Evolutionary conservation across 2,113 vertebrate genomes (phyloP), one percentile per base, ranked within the genome.

Genomic region (Alces alces): DNA sequence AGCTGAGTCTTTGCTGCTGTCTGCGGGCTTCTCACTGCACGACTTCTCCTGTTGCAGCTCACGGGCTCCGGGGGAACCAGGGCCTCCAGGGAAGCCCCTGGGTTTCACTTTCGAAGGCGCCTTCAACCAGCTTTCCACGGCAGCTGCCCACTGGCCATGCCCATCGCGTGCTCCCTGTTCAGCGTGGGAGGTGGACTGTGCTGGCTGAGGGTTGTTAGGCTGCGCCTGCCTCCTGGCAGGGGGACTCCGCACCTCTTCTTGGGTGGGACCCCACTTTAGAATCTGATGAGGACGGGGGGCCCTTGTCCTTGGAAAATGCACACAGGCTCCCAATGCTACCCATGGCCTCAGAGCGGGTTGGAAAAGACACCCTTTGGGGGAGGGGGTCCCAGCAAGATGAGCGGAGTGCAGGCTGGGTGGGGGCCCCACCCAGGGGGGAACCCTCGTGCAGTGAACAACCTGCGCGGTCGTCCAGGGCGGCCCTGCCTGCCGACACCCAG

Each of bases 91-190:
- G 58, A 61, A 61, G 58, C 58, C 58, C 28, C 58, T 30, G 17
- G 13, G 58, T 80, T 45, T 39, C 19, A 43, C 54, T 54, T 52
- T 47, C 47, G 7, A n/a, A 54, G 60, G 36, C 14, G 5, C 7
- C 86, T 58, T 30, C 30, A 8, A 6, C 21, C 14, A 14, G 36
- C 4, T 19, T 19, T 15, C 30, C 25, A 28, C 1, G 0, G 19
- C 43, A 27, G 19, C 60, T 21, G 33, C 27, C 58, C 58, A 1
- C 14, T 12, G 21, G 2, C 4, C 61, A 3, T 6, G 13, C 50
- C 45, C 12, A 9, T 12, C 14, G 1, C 8, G 2, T 0, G 1
- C 54, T 27, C 28, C 7, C 8, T 11, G 15, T 16, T 28, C 12
- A 1, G n/a, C 16, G 3, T 2, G n/a, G 28, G 19, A 13, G 36